Conservation (phyloP, 2,888 invertebrate species). For the Eugnorisma glareosa region DNA sequence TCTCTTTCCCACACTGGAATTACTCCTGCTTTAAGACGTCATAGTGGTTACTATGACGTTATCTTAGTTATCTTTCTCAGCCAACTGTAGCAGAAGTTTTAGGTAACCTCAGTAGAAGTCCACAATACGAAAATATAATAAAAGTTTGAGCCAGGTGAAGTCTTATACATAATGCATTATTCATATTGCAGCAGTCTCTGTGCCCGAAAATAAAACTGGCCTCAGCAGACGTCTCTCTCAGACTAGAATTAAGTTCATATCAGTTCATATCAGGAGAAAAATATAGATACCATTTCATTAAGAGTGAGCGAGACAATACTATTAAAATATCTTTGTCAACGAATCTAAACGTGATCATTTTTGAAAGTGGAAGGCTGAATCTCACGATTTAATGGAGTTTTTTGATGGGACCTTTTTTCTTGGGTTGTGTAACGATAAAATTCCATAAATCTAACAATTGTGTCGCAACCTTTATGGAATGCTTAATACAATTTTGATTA, state of each 20-base stretch:
- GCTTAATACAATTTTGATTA: not conserved
- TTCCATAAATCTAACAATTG: not conserved
- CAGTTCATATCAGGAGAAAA: not conserved
- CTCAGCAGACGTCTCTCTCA: not conserved
- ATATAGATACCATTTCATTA: not conserved
- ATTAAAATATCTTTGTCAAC: not conserved
- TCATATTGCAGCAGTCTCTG: slow-evolving; percentile 16
- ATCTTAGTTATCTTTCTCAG: not conserved
- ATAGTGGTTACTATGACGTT: no score
- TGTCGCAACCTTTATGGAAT: not conserved
- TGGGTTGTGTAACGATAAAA: no score
- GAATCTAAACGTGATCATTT: not conserved
- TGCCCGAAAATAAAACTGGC: slow-evolving; percentile 13
- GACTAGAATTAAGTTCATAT: not conserved
- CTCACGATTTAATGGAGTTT: not conserved
- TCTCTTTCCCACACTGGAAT: no score
- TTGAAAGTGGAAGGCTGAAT: not conserved
- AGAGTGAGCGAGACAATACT: not conserved
- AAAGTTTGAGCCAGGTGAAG: slow-evolving; percentile 20
- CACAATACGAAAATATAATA: slow-evolving; percentile 21
- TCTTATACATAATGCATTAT: slow-evolving; percentile 37
- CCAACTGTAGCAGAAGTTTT: not conserved
- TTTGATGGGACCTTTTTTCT: not conserved
- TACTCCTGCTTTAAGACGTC: no score
- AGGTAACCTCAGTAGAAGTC: not conserved